Base-by-base conservation (phyloP, 2,888 invertebrate species). In the Dryobota labecula region DNA sequence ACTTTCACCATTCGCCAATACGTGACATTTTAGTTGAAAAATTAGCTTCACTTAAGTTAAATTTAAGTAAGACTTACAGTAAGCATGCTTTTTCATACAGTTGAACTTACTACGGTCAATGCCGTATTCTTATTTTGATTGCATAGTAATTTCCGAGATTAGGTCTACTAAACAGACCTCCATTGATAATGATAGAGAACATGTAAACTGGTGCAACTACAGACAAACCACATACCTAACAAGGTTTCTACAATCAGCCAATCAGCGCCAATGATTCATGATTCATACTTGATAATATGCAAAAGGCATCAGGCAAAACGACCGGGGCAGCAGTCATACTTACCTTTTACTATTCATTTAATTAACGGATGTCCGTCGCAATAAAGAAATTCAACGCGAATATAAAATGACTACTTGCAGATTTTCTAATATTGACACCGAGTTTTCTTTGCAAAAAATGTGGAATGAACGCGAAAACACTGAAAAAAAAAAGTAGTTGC, bases 281-380 rank as follows among this genome's bases (percentile, higher is more conserved):
- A 77, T 41, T 83, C 84, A 80, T 62, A 33, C 38, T 57, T 30
- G 76, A 66, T 67, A 73, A 70, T 85, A 84, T 84, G 82, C 86
- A 85, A 74, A 82, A 85, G 73, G 69, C 49, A 63, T 76, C 56
- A 33, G 51, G 49, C 51, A 56, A 60, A 58, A 56, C 77, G 73
- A 56, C 71, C 49, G 36, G 53, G 57, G 30, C 67, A 63, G 67
- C 24, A 71, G 69, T 56, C 78, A 63, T 56, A 65, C 54, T 62
- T 62, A 62, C 57, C 38, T 63, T 20, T 54, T 60, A 65, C 57
- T 68, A 77, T 41, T 61, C 56, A 11, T 64, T 63, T 78, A 82
- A 84, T 82, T 73, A 76, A 53, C 78, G 85, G 85, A 85, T 70
- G 49, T 85, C 85, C 85, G 86, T 58, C 63, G 71, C 69, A 38